Base-by-base conservation (phyloP, 2,113 vertebrate genomes). In the Melanostigma gelatinosum region DNA sequence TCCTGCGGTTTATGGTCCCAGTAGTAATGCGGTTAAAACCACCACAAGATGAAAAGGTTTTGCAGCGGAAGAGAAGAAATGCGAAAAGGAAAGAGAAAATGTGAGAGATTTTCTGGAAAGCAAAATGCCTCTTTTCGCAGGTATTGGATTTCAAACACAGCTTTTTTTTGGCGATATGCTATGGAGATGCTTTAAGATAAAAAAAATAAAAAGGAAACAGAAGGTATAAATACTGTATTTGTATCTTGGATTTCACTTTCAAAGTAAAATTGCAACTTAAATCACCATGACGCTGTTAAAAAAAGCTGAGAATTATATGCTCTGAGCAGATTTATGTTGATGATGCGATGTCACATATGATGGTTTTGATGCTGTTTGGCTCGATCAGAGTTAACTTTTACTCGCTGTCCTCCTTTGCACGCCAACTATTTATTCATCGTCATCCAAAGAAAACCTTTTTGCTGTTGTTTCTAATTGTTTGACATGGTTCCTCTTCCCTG, bases 41-140 rank as follows among this genome's bases (percentile, higher is more conserved):
- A 72, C 70, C 20, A 44, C 38, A 54, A 89, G 87, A 93, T 91
- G 88, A 92, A 91, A 93, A 89, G 89, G 44, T 80, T 80, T 84
- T 70, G 34, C 15, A 63, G 58, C 66, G 74, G 81, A 82, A 72
- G 77, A 82, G 63, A 79, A 89, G 46, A 91, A 88, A 87, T 68
- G 80, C 69, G 73, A 79, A 85, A 79, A 85, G 54, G 72, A 82
- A 86, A 86, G 50, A 80, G 72, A 81, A 86, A 81, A 87, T 70
- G 42, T 85, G 81, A 55, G 74, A 85, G 73, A 86, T 86, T 86
- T 85, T 84, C 74, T 75, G 55, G 65, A 74, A 72, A 79, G 87
- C 77, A 48, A 88, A 85, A 93, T 83, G 68, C 61, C 27, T 75
- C 72, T 88, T 88, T 84, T 87, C 60, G 77, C 50, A 76, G 58